A percentile compares a stretch with the other conserved stretches of the same genome.
Conservation (phyloP, 1,140 invertebrate genomes). For the Zelostemma sp. region DNA sequence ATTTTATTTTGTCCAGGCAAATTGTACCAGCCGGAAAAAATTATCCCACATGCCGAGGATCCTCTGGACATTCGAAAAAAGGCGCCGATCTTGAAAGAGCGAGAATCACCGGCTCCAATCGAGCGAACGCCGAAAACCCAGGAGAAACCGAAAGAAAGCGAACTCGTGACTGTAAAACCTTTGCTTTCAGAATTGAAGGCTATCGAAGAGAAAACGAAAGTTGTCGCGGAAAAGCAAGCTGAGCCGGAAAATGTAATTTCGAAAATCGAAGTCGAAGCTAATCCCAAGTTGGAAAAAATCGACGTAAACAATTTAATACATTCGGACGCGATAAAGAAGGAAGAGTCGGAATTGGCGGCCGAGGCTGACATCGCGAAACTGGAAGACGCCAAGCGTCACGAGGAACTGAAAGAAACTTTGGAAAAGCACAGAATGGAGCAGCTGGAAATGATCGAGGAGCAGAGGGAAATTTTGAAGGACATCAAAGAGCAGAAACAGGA, state of each 20-base stretch:
- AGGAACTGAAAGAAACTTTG: conserved; percentile 71
- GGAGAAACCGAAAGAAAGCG: conserved; percentile 30
- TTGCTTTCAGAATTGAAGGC: conserved; percentile 52
- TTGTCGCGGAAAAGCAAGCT: conserved; percentile 54
- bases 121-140: too few species aligned
- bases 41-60: conserved; percentile 59
- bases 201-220: conserved; percentile 56
- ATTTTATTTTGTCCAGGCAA: conserved; percentile 11
- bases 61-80: conserved; percentile 62
- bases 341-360: conserved; percentile 66
- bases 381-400: conserved; percentile 57
- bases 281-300: conserved; percentile 52
- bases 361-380: conserved; percentile 49
- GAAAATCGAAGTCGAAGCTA: conserved; percentile 3
- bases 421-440: conserved; percentile 73
- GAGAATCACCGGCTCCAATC: too few species aligned
- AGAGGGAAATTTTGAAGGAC: conserved; percentile 72
- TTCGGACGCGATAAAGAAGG: conserved; percentile 68
- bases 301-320: conserved; percentile 65
- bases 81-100: conserved; percentile 62
- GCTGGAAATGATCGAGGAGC: conserved; percentile 72
- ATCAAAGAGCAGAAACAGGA: too few species aligned
- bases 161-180: conserved; percentile 17
- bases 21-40: conserved; percentile 46
- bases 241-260: conserved; percentile 51